Base-by-base conservation (phyloP, 23 tunicate genomes). In the Trididemnum clinides region DNA sequence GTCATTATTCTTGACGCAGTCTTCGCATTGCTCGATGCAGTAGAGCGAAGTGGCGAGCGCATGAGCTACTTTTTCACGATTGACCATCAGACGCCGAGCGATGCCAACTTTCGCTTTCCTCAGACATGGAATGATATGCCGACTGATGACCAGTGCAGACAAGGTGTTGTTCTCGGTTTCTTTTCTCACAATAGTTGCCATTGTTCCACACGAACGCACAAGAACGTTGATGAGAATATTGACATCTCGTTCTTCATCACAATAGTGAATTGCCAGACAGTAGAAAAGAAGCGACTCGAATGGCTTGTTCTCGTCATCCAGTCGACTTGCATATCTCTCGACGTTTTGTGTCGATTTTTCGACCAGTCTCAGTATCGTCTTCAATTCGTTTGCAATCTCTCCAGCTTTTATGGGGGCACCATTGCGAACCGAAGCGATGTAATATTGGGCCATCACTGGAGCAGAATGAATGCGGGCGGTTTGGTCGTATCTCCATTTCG, bases 11-110 rank as follows among this genome's bases (percentile, higher is more conserved):
- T 21, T 54, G 2, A 25, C 74, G 26, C 27, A 26, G 4, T 33
- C 15, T 23, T 51, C 36, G 35, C 65, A 51, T 32, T 78, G 83
- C 83, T 78, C 83, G 29, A 54, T 78, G 83, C 50, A 36, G 66
- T 78, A 66, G 23, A 51, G 7, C 27, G 34, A 51, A 5, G 29
- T 51, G 3, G 83, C 83, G 6, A 39, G 28, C 5, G 57, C 57
- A 36, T 37, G 28, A 19, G 80, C 2, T 7, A 73, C 38, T 23
- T 37, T 3, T 38, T 18, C 38, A 7, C 30, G 28, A 22, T 73
- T 39, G 5, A 36, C 25, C 57, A 37, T 23, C 10, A 39, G 27
- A 23, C 38, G 57, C 2, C 80, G 54, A 23, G 66, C 83, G 1
- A 78, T 78, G 21, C 39, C 32, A 51, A 10, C 37, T 31, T 78